Evolutionary conservation across 2,113 vertebrate species (phyloP).

Genomic region (Amblyopsis rosae): DNA sequence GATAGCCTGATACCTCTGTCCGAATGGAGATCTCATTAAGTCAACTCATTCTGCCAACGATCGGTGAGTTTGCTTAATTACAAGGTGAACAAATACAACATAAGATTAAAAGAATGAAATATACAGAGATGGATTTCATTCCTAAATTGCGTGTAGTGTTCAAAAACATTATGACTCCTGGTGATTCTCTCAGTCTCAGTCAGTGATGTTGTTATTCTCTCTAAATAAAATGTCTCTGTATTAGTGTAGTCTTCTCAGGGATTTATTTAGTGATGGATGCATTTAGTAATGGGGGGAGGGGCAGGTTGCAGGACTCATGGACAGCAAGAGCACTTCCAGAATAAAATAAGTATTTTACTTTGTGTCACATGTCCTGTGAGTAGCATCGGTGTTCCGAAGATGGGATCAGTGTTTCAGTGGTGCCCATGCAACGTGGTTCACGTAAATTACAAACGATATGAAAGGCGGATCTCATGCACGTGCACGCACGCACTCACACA

Average conservation of each 20-base stretch:
- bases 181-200: neutral
- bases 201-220: neutral
- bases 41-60: conserved; percentile 43
- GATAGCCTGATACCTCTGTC: conserved; percentile 66
- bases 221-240: neutral
- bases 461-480: conserved; percentile 23
- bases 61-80: conserved; percentile 10
- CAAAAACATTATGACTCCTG: conserved; percentile 9
- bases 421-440: conserved; percentile 26
- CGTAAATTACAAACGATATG: conserved; percentile 63
- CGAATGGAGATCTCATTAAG: conserved; percentile 70
- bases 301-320: conserved; percentile 34
- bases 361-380: conserved; percentile 54
- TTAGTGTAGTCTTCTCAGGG: neutral
- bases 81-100: conserved; percentile 29
- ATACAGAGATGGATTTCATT: conserved; percentile 27
- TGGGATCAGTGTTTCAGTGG: conserved; percentile 57
- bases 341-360: conserved; percentile 45
- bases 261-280: too few relatives aligned
- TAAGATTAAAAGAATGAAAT: too few relatives aligned
- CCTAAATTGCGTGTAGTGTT: conserved; percentile 6
- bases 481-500: conserved; percentile 17
- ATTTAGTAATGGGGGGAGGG: conserved; percentile 17
- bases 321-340: conserved; percentile 42
- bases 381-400: conserved; percentile 33